Base-by-base conservation (phyloP, 2,888 invertebrate species). In the Callosobruchus maculatus region DNA sequence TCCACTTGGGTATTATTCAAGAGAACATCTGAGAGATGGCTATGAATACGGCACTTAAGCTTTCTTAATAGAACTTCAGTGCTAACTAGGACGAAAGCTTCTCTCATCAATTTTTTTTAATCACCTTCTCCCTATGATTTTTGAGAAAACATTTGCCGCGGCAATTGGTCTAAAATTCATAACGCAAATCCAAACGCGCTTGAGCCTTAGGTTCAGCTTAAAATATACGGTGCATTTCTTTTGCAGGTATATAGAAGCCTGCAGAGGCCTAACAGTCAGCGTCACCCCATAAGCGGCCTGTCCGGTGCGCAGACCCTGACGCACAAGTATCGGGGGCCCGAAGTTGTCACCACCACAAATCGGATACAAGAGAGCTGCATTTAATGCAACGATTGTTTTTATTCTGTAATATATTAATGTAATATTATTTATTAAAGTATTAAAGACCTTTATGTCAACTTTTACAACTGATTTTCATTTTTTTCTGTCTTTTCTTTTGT, bases 351-450 rank as follows among this genome's bases (percentile, higher is more conserved):
- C 81, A 94, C 95, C 77, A 95, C 95, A 79, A 95, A 95, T 89
- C 92, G 94, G 84, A 95, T 95, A 88, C 95, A 95, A 88, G 95
- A 95, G 89, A 95, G 95, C 89, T 95, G 95, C 93, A 95, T 95
- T 93, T 95, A 94, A 92, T 87, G 49, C 49, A 85, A 84, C 86
- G 80, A 84, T 85, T 87, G 86, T 87, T 87, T 86, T 87, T 86
- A 87, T 86, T 84, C 86, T 87, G 86, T 87, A 87, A 82, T 84
- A 86, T 86, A 83, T 81, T 81, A 80, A 78, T 82, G 81, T 81
- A 79, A 79, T 77, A 49, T 49, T 49, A 49, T 49, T 49, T 49
- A 49, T 49, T 49, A 13, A 49, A 49, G 49, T 49, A 49, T 49
- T 49, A 49, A 49, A 49, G 13, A 49, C 4, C 3, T 49, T 49